These are phyloP conservation scores for Poeciliopsis turneri DNA, from an alignment of 2,797 vertebrate species.

Conservation along the genomic window DNA sequence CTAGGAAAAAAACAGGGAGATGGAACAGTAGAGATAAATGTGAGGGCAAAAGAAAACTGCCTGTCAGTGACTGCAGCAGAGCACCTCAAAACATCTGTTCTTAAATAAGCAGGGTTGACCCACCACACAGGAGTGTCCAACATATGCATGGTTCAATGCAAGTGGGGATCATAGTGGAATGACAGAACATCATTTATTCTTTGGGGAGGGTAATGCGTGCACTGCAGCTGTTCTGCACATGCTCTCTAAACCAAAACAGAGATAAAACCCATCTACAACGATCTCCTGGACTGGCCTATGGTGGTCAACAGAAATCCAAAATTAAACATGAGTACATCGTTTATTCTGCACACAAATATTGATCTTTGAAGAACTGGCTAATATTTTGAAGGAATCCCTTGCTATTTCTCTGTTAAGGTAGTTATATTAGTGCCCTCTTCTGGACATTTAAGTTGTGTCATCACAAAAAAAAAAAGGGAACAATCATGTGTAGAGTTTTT, in stretches of 20 bases:
- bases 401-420: neutral
- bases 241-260: slow-evolving; percentile 23
- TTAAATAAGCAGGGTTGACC: slow-evolving; percentile 43
- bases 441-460: neutral
- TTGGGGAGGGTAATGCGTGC: slow-evolving; percentile 53
- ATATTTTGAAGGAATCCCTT: neutral
- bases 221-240: slow-evolving; percentile 67
- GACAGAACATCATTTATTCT: slow-evolving; percentile 77
- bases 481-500: too few species aligned
- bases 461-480: neutral
- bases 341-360: neutral
- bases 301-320: neutral
- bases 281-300: neutral
- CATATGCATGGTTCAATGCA: slow-evolving; percentile 1
- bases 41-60: slow-evolving; percentile 38
- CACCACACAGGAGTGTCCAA: slow-evolving; percentile 21
- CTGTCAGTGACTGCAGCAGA: slow-evolving; percentile 29
- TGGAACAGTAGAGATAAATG: slow-evolving; percentile 35
- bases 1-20: slow-evolving; percentile 35
- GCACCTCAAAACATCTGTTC: slow-evolving; percentile 64
- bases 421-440: neutral
- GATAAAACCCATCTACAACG: slow-evolving; percentile 41
- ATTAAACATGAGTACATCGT: neutral
- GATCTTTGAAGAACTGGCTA: neutral
- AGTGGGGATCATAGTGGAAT: slow-evolving; percentile 66